Evolutionary conservation across 2,888 invertebrate genomes (phyloP), one percentile per base, ranked within the genome.

Genomic region (Mechanitis mazaeus): DNA sequence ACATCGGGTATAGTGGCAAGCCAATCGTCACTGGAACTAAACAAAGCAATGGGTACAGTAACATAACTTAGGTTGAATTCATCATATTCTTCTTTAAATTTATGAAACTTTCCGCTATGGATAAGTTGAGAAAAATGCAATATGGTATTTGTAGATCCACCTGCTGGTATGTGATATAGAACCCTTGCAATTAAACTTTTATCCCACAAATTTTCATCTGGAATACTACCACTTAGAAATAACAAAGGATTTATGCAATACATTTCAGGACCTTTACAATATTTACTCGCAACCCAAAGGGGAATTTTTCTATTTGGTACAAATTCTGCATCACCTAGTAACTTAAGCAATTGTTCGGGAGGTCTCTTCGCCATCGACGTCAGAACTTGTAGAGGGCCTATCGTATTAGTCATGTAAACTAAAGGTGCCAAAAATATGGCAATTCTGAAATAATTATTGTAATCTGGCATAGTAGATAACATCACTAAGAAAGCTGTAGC

Each of bases 211-310:
- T 59, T 47, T 55, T 70, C 63, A 33, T 68, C 61, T 11, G 72
- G 72, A 56, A 76, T 66, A 35, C 75, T 72, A n/a, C 85, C 85
- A 66, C 74, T 73, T 0, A 87, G 60, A 66, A 85, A 85, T 60
- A 81, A 72, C 53, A 86, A 72, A 7, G 85, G 85, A 68, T 87
- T 86, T 35, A 64, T 71, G 59, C 87, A 87, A 67, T 75, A 81
- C n/a, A 73, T 46, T 12, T 70, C 63, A 0, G 75, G 70, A 7
- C 79, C 80, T 2, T 60, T 67, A 60, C 86, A 87, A 67, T 81
- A 79, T 63, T 76, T 79, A 2, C 65, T 47, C 0, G 77, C 73
- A 45, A 85, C 63, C 73, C 75, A 74, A 63, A 69, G 69, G 0
- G 85, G 80, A 12, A 84, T 72, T 70, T 73, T 75, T 47, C 78